Evolutionary conservation across 2,888 invertebrate species (phyloP).

Genomic region (Pterostichus niger): DNA sequence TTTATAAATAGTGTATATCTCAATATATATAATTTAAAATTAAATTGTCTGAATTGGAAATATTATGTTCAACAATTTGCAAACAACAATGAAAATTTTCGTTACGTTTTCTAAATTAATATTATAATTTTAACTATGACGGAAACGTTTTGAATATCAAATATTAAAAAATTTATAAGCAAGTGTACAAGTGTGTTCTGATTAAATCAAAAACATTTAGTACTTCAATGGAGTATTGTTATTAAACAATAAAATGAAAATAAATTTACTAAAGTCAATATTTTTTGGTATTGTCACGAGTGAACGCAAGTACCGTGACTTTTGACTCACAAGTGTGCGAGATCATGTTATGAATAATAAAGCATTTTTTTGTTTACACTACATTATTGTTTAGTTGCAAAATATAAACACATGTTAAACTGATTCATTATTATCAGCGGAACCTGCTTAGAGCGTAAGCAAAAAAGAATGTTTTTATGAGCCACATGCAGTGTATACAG

Average conservation of each 20-base stretch:
- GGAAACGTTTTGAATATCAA: too few species aligned
- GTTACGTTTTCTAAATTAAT: too few species aligned
- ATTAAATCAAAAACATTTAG: background rate
- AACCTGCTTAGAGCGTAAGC: constrained; percentile 48
- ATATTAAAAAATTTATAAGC: too few species aligned
- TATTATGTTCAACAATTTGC: too few species aligned
- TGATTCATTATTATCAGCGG: constrained; percentile 56
- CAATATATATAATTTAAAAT: too few species aligned
- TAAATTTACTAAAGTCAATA: background rate
- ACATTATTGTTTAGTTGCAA: constrained; percentile 50
- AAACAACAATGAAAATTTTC: too few species aligned
- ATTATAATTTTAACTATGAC: too few species aligned
- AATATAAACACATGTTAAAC: constrained; percentile 48
- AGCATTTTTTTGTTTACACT: constrained; percentile 39
- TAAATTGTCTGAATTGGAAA: too few species aligned
- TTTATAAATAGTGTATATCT: too few species aligned
- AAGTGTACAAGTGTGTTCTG: background rate
- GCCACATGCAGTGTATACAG: constrained; percentile 27
- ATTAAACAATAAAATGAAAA: constrained; percentile 17
- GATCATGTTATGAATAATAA: constrained; percentile 49
- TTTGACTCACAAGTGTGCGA: constrained; percentile 30
- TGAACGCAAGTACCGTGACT: constrained; percentile 27
- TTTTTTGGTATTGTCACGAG: constrained; percentile 24
- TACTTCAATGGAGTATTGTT: background rate
- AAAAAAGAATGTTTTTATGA: constrained; percentile 56